Percentiles rank a stretch among this genome's conserved stretches.
phyloP scores from a whole-genome alignment of 2,888 invertebrate species.

The Digitonthophagus gazella region DNA sequence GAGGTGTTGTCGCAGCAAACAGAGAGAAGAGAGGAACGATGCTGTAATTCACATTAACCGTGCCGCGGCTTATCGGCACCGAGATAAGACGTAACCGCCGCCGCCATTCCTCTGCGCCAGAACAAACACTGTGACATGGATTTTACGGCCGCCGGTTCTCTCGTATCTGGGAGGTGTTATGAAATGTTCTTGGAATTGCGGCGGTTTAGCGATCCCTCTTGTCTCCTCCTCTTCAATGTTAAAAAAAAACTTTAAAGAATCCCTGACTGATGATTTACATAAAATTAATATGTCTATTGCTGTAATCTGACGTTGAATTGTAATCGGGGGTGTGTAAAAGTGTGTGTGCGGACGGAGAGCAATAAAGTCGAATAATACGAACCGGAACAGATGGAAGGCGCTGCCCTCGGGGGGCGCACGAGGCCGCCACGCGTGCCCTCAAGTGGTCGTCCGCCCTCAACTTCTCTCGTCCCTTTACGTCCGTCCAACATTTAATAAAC shows the following conservation, averaged over 20 bases:
- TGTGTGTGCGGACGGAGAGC: conserved; percentile 30
- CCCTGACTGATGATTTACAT: neutral
- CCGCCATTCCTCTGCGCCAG: conserved; percentile 20
- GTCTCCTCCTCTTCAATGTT: neutral
- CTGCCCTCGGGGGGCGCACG: conserved; percentile 33
- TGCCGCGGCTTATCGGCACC: conserved; percentile 31
- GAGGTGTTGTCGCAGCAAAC: conserved; percentile 36
- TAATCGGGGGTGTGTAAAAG: conserved; percentile 14
- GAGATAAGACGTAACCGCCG: conserved; percentile 37
- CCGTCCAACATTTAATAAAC: conserved; percentile 32
- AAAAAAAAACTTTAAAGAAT: neutral
- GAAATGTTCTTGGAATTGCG: conserved; percentile 20
- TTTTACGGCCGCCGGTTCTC: conserved; percentile 24
- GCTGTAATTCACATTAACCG: conserved; percentile 39
- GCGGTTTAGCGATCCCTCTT: conserved; percentile 3
- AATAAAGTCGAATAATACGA: conserved; percentile 37
- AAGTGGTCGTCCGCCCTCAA: conserved; percentile 34
- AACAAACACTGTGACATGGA: conserved; percentile 27
- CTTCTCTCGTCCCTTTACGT: conserved; percentile 13
- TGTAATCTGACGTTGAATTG: neutral
- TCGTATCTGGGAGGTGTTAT: conserved; percentile 13
- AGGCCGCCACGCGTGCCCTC: conserved; percentile 40
- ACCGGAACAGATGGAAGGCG: conserved; percentile 39
- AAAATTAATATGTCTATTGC: neutral
- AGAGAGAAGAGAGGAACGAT: conserved; percentile 35